These are phyloP conservation scores for Scaptomyza polygonia DNA, from an alignment of 2,888 invertebrate genomes.

Conservation along the genomic window DNA sequence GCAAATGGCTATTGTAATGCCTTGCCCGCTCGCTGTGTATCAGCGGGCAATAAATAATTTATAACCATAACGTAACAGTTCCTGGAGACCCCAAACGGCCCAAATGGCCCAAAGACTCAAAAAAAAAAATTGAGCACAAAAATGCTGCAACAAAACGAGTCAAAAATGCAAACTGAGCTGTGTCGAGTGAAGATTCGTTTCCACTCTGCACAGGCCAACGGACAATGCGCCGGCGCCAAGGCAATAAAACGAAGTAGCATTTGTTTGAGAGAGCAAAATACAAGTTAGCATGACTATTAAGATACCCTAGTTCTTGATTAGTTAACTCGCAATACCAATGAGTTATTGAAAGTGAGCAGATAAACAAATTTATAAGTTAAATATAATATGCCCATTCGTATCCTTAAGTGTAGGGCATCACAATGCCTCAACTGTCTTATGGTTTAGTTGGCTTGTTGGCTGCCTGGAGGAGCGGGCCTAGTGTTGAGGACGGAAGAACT, in stretches of 20 bases:
- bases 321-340: too few relatives aligned
- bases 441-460: conserved; percentile 38
- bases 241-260: conserved; percentile 48
- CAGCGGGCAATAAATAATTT: conserved; percentile 72
- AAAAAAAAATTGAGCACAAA: conserved; percentile 28
- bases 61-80: conserved; percentile 64
- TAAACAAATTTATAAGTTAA: too few relatives aligned
- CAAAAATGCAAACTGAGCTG: conserved; percentile 19
- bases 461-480: conserved; percentile 22
- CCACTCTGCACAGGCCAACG: conserved; percentile 7
- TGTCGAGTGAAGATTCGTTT: conserved; percentile 28
- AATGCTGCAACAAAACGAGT: conserved; percentile 9
- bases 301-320: conserved; percentile 17
- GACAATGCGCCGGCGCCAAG: conserved; percentile 66
- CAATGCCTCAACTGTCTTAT: conserved; percentile 32
- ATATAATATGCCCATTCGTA: too few relatives aligned
- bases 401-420: conserved; percentile 23
- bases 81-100: conserved; percentile 29
- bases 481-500: background rate
- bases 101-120: conserved; percentile 23
- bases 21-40: conserved; percentile 36
- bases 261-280: background rate
- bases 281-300: background rate
- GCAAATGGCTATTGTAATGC: conserved; percentile 47
- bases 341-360: too few relatives aligned